Conservation (phyloP, 1,140 invertebrate species). For the Trialeurodes vaporariorum region DNA sequence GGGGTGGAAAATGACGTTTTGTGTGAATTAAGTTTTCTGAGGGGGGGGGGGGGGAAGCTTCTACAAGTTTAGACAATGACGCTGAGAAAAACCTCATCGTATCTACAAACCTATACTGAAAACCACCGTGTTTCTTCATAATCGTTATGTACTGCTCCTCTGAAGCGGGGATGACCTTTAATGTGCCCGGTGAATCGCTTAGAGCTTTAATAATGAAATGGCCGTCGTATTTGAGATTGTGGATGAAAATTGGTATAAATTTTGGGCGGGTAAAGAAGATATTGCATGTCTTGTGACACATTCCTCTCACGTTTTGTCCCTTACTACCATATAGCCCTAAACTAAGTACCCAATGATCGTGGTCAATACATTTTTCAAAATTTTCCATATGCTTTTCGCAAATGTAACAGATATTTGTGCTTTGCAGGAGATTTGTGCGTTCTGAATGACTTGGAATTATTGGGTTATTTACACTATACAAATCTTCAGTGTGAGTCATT, state of each 20-base stretch:
- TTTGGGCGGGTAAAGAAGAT: neutral
- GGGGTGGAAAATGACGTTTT: neutral
- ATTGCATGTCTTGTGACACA: neutral
- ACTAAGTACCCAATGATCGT: neutral
- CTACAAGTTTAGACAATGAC: slow-evolving; percentile 17
- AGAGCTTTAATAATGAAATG: slow-evolving; percentile 2
- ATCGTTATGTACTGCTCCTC: slow-evolving; percentile 5
- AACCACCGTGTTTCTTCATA: neutral
- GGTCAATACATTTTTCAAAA: neutral
- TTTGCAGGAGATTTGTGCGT: neutral
- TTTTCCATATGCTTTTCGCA: neutral
- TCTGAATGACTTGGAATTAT: neutral
- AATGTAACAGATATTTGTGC: neutral
- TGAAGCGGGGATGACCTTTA: slow-evolving; percentile 2
- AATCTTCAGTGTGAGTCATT: neutral
- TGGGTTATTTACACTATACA: neutral
- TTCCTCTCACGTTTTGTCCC: neutral
- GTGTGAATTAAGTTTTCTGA: neutral
- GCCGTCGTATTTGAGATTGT: slow-evolving; percentile 2
- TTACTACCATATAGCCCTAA: neutral
- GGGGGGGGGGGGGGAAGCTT: neutral
- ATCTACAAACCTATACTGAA: slow-evolving; percentile 21
- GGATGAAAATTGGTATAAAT: neutral
- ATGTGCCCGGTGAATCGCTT: neutral
- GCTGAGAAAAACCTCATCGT: slow-evolving; percentile 21